Conservation (phyloP, 2,888 invertebrate genomes). For the Scrobipalpa costella region DNA sequence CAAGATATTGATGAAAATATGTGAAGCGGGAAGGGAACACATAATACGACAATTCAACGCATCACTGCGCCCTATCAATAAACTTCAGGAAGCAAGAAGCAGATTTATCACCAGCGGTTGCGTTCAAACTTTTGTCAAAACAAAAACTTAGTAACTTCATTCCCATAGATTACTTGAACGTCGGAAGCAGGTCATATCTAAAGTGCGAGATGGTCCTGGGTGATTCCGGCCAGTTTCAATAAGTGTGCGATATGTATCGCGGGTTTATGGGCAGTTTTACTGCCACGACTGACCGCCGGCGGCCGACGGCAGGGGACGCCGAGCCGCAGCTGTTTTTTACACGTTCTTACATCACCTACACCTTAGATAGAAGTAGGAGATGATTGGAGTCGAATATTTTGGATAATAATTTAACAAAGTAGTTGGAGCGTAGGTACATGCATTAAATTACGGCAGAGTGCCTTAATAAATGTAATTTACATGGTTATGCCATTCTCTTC, state of each 20-base stretch:
- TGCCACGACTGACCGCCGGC: slow-evolving; percentile 68
- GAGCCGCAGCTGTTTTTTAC: slow-evolving; percentile 84
- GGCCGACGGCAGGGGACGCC: slow-evolving; percentile 56
- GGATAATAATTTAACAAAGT: background rate
- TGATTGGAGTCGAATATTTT: background rate
- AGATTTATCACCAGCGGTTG: background rate
- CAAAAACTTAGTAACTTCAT: background rate
- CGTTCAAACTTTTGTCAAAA: slow-evolving; percentile 10
- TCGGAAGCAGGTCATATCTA: slow-evolving; percentile 27
- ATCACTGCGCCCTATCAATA: slow-evolving; percentile 26
- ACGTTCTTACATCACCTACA: slow-evolving; percentile 67
- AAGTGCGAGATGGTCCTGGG: slow-evolving; percentile 38
- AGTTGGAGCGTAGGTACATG: background rate
- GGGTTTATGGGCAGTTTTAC: slow-evolving; percentile 73
- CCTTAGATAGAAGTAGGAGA: slow-evolving; percentile 44
- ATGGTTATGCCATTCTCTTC: too few relatives aligned
- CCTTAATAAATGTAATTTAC: too few relatives aligned
- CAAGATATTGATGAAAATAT: too few relatives aligned
- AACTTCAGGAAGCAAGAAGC: slow-evolving; percentile 7
- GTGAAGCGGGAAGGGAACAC: background rate
- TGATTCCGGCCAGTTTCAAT: slow-evolving; percentile 52
- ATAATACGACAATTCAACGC: slow-evolving; percentile 15
- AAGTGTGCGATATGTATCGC: slow-evolving; percentile 59
- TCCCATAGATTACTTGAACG: slow-evolving; percentile 32
- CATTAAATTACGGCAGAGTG: too few relatives aligned